phyloP scores from a whole-genome alignment of 37 sponge, comb jelly and placozoan species.

The Beroe ovata region DNA sequence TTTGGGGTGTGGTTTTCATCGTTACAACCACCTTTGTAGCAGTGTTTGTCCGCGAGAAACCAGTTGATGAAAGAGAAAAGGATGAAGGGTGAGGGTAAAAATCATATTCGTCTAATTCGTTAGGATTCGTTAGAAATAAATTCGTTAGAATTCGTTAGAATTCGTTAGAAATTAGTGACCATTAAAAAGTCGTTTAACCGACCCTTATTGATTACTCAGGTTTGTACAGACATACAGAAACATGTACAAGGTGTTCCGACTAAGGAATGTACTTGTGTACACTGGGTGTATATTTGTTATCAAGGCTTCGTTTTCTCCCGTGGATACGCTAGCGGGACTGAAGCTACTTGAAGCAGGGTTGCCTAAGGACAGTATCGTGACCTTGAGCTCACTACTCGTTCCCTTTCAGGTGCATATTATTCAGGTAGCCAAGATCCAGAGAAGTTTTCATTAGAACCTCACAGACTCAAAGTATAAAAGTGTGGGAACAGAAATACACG shows the following conservation, averaged over 20 bases:
- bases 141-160: no score
- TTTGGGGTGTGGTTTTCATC: conserved; percentile 87
- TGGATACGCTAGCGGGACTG: conserved; percentile 82
- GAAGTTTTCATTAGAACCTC: no score
- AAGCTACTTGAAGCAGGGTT: conserved; percentile 94
- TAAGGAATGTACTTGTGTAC: conserved; percentile 35
- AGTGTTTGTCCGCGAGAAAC: conserved; percentile 79
- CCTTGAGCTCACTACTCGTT: conserved; percentile 81
- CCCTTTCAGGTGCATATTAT: conserved; percentile 73
- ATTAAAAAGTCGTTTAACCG: no score
- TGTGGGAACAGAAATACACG: no score
- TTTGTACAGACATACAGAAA: conserved; percentile 35
- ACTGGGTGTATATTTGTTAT: conserved; percentile 44
- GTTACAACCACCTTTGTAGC: conserved; percentile 79
- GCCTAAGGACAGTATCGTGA: conserved; percentile 81
- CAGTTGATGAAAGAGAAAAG: background rate
- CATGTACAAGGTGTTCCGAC: conserved; percentile 18
- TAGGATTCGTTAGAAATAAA: no score
- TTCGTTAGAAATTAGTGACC: no score
- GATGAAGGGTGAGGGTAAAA: conserved; percentile 48
- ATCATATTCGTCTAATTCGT: no score
- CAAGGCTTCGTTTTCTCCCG: conserved; percentile 81
- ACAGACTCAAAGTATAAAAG: no score
- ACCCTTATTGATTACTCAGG: background rate
- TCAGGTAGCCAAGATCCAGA: background rate